Evolutionary conservation across 2,888 invertebrate species (phyloP).

Genomic region (Lycophotia porphyrea): DNA sequence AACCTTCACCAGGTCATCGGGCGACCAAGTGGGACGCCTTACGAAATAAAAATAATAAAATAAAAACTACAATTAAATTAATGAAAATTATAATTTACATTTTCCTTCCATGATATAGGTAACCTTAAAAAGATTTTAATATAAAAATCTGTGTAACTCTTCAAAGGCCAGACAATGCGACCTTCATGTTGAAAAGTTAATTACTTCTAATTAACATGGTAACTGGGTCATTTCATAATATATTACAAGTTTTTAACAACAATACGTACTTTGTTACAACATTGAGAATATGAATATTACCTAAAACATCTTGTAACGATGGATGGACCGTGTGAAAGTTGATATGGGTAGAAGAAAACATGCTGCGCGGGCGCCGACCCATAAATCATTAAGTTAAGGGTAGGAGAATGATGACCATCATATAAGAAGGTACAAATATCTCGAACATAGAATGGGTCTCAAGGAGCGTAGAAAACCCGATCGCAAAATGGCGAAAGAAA

Average conservation of each 20-base stretch:
- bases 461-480: background rate
- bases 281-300: constrained; percentile 29
- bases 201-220: constrained; percentile 61
- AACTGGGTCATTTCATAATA: constrained; percentile 67
- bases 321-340: background rate
- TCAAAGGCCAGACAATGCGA: constrained; percentile 52
- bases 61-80: no score
- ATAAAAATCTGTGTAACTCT: constrained; percentile 36
- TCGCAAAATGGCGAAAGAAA: background rate
- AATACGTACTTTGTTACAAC: constrained; percentile 54
- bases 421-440: background rate
- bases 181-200: constrained; percentile 62
- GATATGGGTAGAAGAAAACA: background rate
- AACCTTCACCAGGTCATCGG: no score
- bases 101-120: background rate
- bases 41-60: no score
- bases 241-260: constrained; percentile 51
- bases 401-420: background rate
- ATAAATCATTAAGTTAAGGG: background rate
- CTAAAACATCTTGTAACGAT: constrained; percentile 5
- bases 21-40: no score
- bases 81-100: constrained; percentile 9
- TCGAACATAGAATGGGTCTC: background rate
- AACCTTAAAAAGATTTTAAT: background rate
- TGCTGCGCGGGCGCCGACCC: background rate